phyloP scores from a whole-genome alignment of 2,113 vertebrate genomes.

The Ardeotis arabs region DNA sequence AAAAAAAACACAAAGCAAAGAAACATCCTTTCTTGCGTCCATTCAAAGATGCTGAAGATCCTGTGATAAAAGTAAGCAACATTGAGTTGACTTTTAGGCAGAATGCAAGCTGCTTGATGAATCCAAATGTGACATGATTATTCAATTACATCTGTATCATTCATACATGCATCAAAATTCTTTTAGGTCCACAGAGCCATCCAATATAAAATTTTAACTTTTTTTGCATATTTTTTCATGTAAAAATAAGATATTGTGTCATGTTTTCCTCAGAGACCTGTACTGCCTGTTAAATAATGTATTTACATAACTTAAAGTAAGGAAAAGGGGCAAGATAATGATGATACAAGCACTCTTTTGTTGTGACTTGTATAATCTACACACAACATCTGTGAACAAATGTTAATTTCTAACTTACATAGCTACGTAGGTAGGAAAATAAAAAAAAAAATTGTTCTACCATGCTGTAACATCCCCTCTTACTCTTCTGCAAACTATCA shows the following conservation, averaged over 20 bases:
- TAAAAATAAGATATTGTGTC: background rate
- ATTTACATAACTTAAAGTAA: background rate
- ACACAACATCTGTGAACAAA: background rate
- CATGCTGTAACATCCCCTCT: background rate
- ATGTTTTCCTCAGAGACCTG: background rate
- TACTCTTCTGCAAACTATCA: background rate
- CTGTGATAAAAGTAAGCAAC: background rate
- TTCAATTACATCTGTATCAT: background rate
- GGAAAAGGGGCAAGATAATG: background rate
- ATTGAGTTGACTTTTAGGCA: background rate
- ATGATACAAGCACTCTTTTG: background rate
- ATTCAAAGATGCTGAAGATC: background rate
- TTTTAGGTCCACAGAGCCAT: background rate
- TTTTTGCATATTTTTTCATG: background rate
- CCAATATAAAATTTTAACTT: background rate
- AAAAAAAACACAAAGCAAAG: background rate
- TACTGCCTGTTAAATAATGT: background rate
- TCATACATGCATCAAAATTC: background rate
- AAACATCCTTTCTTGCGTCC: background rate
- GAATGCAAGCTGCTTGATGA: background rate
- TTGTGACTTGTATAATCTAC: background rate
- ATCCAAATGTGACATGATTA: accelerated
- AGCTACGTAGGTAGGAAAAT: background rate
- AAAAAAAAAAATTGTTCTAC: background rate
- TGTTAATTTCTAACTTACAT: background rate